phyloP scores from a whole-genome alignment of 2,113 vertebrate genomes.

The Oncorhynchus keta region DNA sequence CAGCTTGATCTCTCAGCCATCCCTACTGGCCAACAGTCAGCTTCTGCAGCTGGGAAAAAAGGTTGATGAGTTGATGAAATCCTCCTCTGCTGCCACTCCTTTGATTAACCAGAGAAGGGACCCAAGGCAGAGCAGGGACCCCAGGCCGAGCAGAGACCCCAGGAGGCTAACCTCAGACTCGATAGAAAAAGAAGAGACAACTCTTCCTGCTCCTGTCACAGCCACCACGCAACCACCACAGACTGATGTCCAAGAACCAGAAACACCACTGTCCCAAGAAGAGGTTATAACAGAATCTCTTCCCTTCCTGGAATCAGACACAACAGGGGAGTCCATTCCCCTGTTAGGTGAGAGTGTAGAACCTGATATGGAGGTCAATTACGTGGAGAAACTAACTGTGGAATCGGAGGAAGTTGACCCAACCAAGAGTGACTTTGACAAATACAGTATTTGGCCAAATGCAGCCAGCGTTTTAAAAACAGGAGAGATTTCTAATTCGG shows the following conservation, averaged over 20 bases:
- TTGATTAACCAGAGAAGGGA: conserved; percentile 78
- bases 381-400: conserved; percentile 52
- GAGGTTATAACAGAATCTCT: conserved; percentile 41
- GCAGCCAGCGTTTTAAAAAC: conserved; percentile 75
- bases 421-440: conserved; percentile 54
- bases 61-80: conserved; percentile 70
- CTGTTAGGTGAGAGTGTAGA: conserved; percentile 75
- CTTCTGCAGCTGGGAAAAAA: conserved; percentile 80
- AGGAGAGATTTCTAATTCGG: conserved; percentile 50
- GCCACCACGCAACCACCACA: conserved; percentile 27
- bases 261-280: conserved; percentile 34
- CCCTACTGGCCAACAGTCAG: conserved; percentile 75
- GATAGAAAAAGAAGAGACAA: conserved; percentile 56
- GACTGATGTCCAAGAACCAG: conserved; percentile 21
- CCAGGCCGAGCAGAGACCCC: conserved; percentile 73
- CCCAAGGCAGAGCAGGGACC: conserved; percentile 85
- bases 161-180: conserved; percentile 65
- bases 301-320: conserved; percentile 59
- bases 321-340: conserved; percentile 67
- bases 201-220: neutral
- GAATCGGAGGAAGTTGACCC: conserved; percentile 53
- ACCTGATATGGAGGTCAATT: conserved; percentile 68
- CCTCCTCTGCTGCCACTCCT: conserved; percentile 59
- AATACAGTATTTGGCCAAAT: conserved; percentile 77
- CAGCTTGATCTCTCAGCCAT: conserved; percentile 79